A percentile compares a stretch with the other conserved stretches of the same genome.
phyloP scores from a whole-genome alignment of 2,113 vertebrate genomes.

The Opisthocomus hoazin region DNA sequence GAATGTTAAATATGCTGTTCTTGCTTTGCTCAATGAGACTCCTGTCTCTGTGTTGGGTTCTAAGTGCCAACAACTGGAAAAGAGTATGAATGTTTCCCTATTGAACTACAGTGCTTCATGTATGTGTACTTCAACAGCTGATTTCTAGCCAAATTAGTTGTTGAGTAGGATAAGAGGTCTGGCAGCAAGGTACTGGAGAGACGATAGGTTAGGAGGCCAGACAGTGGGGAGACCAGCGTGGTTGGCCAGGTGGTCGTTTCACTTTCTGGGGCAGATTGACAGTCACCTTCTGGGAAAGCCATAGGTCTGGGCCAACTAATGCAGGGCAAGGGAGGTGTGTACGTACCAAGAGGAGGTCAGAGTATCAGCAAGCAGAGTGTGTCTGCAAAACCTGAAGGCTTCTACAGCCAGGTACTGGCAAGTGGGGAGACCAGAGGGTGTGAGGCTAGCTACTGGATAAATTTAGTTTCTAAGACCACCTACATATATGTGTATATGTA shows the following conservation, averaged over 20 bases:
- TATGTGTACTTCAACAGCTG: not conserved
- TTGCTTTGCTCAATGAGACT: not conserved
- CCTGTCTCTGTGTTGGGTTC: not conserved
- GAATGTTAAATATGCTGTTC: not conserved
- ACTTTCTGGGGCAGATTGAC: not conserved
- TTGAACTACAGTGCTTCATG: not conserved
- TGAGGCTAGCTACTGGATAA: not conserved
- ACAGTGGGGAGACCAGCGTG: not conserved
- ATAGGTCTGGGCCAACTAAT: not conserved
- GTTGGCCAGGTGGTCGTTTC: not conserved
- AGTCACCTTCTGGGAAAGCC: not conserved
- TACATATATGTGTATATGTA: not conserved
- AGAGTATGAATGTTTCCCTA: not conserved
- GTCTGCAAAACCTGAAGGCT: not conserved
- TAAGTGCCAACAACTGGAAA: not conserved
- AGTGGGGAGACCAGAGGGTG: not conserved
- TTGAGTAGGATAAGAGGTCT: not conserved
- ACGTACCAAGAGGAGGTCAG: not conserved
- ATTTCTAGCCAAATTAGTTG: not conserved
- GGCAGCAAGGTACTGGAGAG: not conserved
- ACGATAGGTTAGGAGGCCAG: not conserved
- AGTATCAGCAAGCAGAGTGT: not conserved
- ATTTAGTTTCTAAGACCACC: not conserved
- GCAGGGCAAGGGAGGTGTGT: accelerated
- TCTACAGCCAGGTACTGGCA: not conserved